A percentile compares a stretch with the other conserved stretches of the same genome.
Evolutionary conservation across 2,797 vertebrate genomes (phyloP).

Genomic region (Otus scops): DNA sequence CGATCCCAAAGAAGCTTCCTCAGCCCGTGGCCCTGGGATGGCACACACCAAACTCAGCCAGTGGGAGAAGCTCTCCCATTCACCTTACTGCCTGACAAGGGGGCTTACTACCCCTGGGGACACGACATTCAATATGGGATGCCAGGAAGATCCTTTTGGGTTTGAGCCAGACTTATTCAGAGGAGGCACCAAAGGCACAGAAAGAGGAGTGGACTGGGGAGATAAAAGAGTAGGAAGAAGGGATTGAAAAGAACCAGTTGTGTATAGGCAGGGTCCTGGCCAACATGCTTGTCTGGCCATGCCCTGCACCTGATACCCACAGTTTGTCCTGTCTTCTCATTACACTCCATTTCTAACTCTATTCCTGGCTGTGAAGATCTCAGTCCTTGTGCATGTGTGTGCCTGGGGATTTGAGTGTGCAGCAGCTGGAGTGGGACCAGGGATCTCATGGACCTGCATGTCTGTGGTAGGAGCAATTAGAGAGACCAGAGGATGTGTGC

Average conservation of each 20-base stretch:
- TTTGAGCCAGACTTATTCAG: neutral
- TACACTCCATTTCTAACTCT: neutral
- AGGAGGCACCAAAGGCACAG: neutral
- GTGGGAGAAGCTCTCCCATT: fast-evolving
- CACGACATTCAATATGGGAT: neutral
- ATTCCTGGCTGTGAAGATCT: neutral
- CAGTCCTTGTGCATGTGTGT: neutral
- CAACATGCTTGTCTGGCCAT: neutral
- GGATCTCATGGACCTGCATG: neutral
- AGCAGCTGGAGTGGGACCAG: neutral
- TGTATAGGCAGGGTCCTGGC: neutral
- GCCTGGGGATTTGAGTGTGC: neutral
- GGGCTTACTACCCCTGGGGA: neutral
- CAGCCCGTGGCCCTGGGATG: neutral
- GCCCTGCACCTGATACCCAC: neutral
- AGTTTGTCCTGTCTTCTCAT: neutral
- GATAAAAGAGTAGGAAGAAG: neutral
- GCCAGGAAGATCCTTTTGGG: neutral
- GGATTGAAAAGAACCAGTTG: neutral
- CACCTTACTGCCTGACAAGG: neutral
- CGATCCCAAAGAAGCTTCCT: fast-evolving
- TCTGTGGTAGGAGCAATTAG: neutral
- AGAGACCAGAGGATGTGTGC: neutral
- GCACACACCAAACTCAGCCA: neutral
- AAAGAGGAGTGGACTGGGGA: neutral